A percentile compares a stretch with the other conserved stretches of the same genome.
These are phyloP conservation scores for Drosophila prolongata DNA, from an alignment of 2,888 invertebrate genomes.

Conservation along the genomic window DNA sequence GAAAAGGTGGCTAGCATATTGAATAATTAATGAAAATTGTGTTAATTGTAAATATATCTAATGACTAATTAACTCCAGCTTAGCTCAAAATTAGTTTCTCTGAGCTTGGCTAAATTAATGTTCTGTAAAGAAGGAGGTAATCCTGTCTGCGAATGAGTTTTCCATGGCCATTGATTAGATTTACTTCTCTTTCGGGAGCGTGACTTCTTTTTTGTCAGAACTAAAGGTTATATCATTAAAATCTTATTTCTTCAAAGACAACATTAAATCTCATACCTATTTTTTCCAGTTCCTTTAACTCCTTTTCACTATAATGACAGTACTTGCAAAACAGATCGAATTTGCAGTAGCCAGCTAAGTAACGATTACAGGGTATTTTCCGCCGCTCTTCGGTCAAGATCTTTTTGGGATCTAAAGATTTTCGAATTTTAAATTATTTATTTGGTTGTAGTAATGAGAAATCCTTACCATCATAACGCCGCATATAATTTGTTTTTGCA, in stretches of 20 bases:
- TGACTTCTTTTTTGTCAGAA: constrained; percentile 21
- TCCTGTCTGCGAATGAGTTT: constrained; percentile 4
- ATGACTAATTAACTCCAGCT: constrained; percentile 47
- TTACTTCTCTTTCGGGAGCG: neutral
- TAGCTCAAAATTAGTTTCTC: constrained; percentile 31
- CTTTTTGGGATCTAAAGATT: constrained; percentile 63
- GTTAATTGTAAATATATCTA: constrained; percentile 17
- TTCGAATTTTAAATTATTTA: neutral
- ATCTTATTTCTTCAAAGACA: neutral
- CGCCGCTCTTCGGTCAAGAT: constrained; percentile 60
- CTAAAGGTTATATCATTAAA: constrained; percentile 35
- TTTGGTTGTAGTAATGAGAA: neutral
- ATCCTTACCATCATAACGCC: constrained; percentile 61
- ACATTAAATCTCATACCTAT: constrained; percentile 55
- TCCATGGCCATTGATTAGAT: constrained; percentile 29
- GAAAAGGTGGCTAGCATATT: constrained; percentile 70
- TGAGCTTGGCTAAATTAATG: constrained; percentile 31
- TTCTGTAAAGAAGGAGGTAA: constrained; percentile 55
- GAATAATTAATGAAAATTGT: constrained; percentile 34
- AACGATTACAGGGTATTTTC: constrained; percentile 74
- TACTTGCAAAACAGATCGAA: constrained; percentile 81
- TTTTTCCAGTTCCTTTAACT: constrained; percentile 69
- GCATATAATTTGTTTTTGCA: constrained; percentile 76
- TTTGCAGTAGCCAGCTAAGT: constrained; percentile 73
- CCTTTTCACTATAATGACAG: constrained; percentile 72